Percentiles rank a stretch among this genome's conserved stretches.
These are phyloP conservation scores for Oncorhynchus keta DNA, from an alignment of 2,113 vertebrate species.

Conservation along the genomic window DNA sequence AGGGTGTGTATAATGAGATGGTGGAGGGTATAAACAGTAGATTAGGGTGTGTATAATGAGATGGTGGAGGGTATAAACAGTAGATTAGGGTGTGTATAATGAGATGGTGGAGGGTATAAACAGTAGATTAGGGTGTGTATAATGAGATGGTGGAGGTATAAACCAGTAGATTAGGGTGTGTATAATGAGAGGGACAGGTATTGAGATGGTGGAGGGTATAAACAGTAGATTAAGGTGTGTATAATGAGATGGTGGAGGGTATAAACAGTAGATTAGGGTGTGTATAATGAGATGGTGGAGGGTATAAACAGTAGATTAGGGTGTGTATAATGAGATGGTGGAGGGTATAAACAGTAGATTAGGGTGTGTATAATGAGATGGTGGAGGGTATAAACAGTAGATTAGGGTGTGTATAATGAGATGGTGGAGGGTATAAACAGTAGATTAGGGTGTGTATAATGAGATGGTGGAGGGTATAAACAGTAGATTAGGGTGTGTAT, in stretches of 20 bases:
- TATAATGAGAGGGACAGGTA: too few relatives aligned
- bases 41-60: conserved; percentile 25
- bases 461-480: conserved; percentile 53
- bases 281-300: too few relatives aligned
- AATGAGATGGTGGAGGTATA: conserved; percentile 14
- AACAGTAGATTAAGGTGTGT: conserved; percentile 54
- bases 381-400: too few relatives aligned
- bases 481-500: conserved; percentile 59
- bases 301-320: conserved; percentile 24
- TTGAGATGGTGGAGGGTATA: conserved; percentile 55
- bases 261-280: too few relatives aligned
- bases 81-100: conserved; percentile 45
- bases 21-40: not conserved
- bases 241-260: conserved; percentile 42
- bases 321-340: conserved; percentile 52
- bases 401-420: too few relatives aligned
- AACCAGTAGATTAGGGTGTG: conserved; percentile 42
- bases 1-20: conserved; percentile 44
- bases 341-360: conserved; percentile 52
- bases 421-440: not conserved
- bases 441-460: conserved; percentile 45
- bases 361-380: conserved; percentile 50
- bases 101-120: conserved; percentile 53
- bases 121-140: conserved; percentile 59
- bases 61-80: not conserved